Base-by-base conservation (phyloP, 2,888 invertebrate species). In the Amblyjoppa proteus region DNA sequence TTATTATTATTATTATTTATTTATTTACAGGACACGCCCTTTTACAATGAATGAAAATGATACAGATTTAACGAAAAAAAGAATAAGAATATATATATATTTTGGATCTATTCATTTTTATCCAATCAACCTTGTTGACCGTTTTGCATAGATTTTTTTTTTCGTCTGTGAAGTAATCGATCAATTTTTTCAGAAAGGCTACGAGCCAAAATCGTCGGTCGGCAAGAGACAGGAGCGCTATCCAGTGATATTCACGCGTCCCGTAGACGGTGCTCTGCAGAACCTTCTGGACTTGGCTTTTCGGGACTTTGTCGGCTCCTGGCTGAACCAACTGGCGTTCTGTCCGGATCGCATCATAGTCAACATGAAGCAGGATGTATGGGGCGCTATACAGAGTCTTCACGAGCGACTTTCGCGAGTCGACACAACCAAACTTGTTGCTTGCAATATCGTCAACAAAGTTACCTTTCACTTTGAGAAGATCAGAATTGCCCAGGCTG, bases 391-490 rank as follows among this genome's bases (percentile, higher is more conserved):
- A 88, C 97, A 96, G 91, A 96, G 97, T 91, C 94, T 98, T 64
- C 96, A 97, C 91, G 97, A 97, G 82, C 95, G 97, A 89, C 94
- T 97, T 56, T 95, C 96, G 7, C 96, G 96, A 90, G 95, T 98
- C 61, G 98, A 98, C 94, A 96, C 97, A 83, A 97, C 98, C 75
- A 97, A 97, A 94, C 95, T 98, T 78, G 95, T 98, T 81, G 97
- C 98, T 2, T 96, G 96, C 91, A 98, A 97, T 93, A 96, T 98
- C 95, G 96, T 98, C 2, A 96, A 96, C 85, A 97, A 96, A 93
- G 96, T 98, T 41, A 97, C 97, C 13, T 96, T 96, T 84, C 98
- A 98, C 95, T 97, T 98, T 94, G 97, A 97, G 92, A 97, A 97
- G 91, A 97, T 98, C 84, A 95, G 97, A 88, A 96, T 97, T 91